Conservation (phyloP, 1,140 invertebrate genomes). For the Dendrolimus kikuchii region DNA sequence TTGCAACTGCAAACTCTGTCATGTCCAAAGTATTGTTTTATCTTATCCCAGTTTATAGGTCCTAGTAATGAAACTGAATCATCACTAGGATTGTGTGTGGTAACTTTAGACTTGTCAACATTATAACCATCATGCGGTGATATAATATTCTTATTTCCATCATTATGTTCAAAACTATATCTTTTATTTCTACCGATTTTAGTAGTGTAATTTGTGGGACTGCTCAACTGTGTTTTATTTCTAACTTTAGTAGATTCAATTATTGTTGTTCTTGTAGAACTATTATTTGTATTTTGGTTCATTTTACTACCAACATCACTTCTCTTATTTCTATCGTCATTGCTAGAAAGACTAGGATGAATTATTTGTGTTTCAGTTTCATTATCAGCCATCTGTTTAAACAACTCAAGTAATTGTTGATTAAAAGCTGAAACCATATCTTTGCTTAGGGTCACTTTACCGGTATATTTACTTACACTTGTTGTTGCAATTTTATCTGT, state of each 20-base stretch:
- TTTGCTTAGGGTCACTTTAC: constrained; percentile 29
- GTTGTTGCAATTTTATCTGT: constrained; percentile 9
- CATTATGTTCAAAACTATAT: too few relatives aligned
- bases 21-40: constrained; percentile 39
- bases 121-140: too few relatives aligned
- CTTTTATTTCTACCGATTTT: too few relatives aligned
- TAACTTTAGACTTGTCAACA: too few relatives aligned
- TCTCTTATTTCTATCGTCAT: constrained; percentile 9
- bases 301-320: neutral
- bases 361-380: constrained; percentile 5
- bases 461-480: constrained; percentile 8
- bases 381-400: constrained; percentile 15
- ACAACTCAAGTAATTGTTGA: constrained; percentile 26
- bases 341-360: neutral
- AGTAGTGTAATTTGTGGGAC: too few relatives aligned
- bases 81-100: too few relatives aligned
- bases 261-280: too few relatives aligned
- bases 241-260: too few relatives aligned
- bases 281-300: too few relatives aligned
- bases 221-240: too few relatives aligned
- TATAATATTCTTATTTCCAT: too few relatives aligned
- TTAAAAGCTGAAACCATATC: constrained; percentile 28
- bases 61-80: too few relatives aligned
- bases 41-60: constrained; percentile 23
- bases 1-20: constrained; percentile 40